phyloP scores from a whole-genome alignment of 2,797 vertebrate genomes.

The Phoeniculus purpureus region DNA sequence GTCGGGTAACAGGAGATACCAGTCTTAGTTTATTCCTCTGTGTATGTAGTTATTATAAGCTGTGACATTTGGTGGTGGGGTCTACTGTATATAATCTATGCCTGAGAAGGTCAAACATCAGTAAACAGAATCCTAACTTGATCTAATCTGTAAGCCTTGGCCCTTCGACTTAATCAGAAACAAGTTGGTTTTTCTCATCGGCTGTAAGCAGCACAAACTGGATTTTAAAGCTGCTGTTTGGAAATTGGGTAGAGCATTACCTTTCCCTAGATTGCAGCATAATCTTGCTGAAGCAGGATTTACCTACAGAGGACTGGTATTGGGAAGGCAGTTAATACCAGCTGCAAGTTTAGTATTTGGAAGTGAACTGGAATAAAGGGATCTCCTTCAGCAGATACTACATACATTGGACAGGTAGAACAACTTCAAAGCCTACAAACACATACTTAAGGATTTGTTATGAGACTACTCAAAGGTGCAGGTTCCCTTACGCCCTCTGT shows the following conservation, averaged over 20 bases:
- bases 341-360: not conserved
- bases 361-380: not conserved
- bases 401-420: not conserved
- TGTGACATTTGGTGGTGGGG: slow-evolving; percentile 82
- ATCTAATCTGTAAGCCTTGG: not conserved
- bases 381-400: not conserved
- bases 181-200: not conserved
- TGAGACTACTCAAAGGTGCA: not conserved
- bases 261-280: not conserved
- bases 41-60: slow-evolving; percentile 85
- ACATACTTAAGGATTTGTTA: not conserved
- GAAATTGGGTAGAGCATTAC: not conserved
- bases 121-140: not conserved
- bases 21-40: slow-evolving; percentile 30
- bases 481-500: not conserved
- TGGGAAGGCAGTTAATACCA: not conserved
- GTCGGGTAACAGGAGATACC: slow-evolving; percentile 83
- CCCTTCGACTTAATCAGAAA: not conserved
- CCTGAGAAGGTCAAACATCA: slow-evolving; percentile 72
- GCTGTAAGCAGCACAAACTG: not conserved
- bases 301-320: not conserved
- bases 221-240: not conserved
- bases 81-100: slow-evolving; percentile 17
- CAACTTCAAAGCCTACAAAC: not conserved
- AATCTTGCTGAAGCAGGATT: not conserved